phyloP scores from a whole-genome alignment of 2,888 invertebrate species.

The Papilio elwesi region DNA sequence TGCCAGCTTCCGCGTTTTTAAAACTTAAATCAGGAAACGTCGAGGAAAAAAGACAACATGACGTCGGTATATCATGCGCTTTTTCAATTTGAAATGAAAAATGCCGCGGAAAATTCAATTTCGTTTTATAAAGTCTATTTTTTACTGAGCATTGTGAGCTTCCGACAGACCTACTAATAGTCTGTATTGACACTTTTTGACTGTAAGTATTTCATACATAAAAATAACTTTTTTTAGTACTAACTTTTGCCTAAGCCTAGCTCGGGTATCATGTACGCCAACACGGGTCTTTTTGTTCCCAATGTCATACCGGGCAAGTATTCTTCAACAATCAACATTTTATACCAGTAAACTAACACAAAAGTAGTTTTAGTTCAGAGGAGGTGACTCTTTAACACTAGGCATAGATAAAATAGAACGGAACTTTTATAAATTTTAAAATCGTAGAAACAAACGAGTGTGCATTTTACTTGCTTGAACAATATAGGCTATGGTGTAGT shows the following conservation, averaged over 20 bases:
- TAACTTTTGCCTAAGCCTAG: background rate
- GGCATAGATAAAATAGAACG: too few species aligned
- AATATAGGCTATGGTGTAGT: background rate
- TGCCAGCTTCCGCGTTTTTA: background rate
- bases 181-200: background rate
- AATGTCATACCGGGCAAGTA: too few species aligned
- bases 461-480: too few species aligned
- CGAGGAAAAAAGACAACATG: slow-evolving; percentile 5
- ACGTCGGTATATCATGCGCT: slow-evolving; percentile 11
- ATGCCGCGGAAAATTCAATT: slow-evolving; percentile 11
- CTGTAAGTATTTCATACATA: background rate
- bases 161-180: background rate
- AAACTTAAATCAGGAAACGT: slow-evolving; percentile 1
- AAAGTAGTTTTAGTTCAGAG: too few species aligned
- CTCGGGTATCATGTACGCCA: too few species aligned
- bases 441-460: too few species aligned
- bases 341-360: too few species aligned
- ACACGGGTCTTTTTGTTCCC: too few species aligned
- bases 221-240: background rate
- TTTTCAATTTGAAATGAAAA: slow-evolving; percentile 15
- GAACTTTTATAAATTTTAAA: too few species aligned
- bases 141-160: background rate
- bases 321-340: too few species aligned
- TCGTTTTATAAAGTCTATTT: slow-evolving; percentile 7
- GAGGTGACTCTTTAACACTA: too few species aligned